Evolutionary conservation across 1,140 invertebrate genomes (phyloP), one percentile per base, ranked within the genome.

Genomic region (Brachionus rotundiformis): DNA sequence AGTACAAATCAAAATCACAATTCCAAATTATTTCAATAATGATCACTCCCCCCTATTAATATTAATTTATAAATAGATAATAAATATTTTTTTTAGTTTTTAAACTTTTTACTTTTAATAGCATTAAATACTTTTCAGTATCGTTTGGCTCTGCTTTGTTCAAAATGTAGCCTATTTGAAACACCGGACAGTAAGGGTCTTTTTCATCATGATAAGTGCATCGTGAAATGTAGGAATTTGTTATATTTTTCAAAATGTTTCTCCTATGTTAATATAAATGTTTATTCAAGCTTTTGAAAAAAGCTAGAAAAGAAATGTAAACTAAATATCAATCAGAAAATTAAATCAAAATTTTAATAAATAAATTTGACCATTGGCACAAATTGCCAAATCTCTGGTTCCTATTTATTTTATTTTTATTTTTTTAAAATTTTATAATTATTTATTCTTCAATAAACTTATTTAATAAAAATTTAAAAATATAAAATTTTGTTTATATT

Each of bases 21-120:
- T 89, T 85, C 90, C 90, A 91, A 19, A 85, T 83, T 16, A 91
- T 90, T 8, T 85, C 80, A 13, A 91, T 88, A 29, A 85, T 85
- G 81, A 91, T 86, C 19, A 91, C 87, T 33, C 87, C 90, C 81
- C 90, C 90, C 87, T 86, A n/a, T 2, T 1, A n/a, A 2, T 49
- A 27, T 10, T 47, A 25, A 88, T 87, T 11, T 16, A 19, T 16
- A 6, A 65, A 33, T 6, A 36, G 10, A n/a, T n/a, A 29, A 36
- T 36, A 4, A 19, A 31, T 68, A n/a, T n/a, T n/a, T n/a, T n/a
- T n/a, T n/a, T n/a, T n/a, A n/a, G n/a, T n/a, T 36, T 19, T 23
- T 31, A 6, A 19, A 33, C 36, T 16, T 68, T 19, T 16, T 77
- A 77, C 73, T 41, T 31, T 79, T 3, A 79, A 10, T 10, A 63